Evolutionary conservation across 2,888 invertebrate species (phyloP), one percentile per base, ranked within the genome.

Genomic region (Tenthredo scrophulariae): DNA sequence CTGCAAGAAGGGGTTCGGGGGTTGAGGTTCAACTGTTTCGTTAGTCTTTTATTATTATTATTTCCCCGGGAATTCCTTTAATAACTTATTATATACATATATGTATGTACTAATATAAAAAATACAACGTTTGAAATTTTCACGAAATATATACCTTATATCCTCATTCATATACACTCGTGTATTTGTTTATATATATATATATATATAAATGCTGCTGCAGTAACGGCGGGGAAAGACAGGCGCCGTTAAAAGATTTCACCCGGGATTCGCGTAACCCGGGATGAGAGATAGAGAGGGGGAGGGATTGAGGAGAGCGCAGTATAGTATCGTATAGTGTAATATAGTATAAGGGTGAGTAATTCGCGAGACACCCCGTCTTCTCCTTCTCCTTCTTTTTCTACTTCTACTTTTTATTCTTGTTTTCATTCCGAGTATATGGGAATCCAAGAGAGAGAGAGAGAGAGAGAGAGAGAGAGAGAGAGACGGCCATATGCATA

Each of bases 201-300:
- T 50, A 29, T 18, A 6, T 77, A 18, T 77, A 62, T 54, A 40
- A 22, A 80, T 22, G 22, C 40, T 54, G 54, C 54, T n/a, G 22
- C 22, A 62, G 37, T 37, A 40, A 40, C 22, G 22, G 15, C 84
- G 83, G 84, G 40, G 62, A 80, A 80, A 22, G 10, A 91, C 92
- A 92, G 92, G 92, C 90, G 92, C 92, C 92, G 92, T 92, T 92
- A 92, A 92, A 92, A 92, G 92, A 91, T 92, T 92, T 91, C 91
- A 89, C 90, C 90, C 90, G 89, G 88, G 86, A 87, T 87, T 87
- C 88, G 89, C 89, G 90, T 90, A 50, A 18, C 46, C 46, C 10
- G 43, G 43, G 22, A 43, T 29, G 40, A 40, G 10, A 74, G n/a
- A 40, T 1, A 40, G 40, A 43, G n/a, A 22, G 15, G 22, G n/a